Evolutionary conservation across 2,113 vertebrate species (phyloP), one percentile per base, ranked within the genome.

Genomic region (Sminthopsis crassicaudata): DNA sequence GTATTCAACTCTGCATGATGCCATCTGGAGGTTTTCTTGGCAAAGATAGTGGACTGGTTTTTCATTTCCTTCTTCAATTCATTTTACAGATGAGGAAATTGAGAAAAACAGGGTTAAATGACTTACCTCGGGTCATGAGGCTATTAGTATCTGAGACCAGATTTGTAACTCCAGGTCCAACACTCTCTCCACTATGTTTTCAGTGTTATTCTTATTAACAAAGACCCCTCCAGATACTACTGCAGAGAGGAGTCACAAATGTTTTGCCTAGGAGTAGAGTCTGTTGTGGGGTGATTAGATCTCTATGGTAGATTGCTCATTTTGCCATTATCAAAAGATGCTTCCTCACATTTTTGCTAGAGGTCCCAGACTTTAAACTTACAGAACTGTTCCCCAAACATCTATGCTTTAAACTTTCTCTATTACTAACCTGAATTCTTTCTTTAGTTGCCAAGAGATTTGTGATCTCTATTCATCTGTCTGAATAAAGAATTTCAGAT

Each of bases 391-490:
- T 27, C 50, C 46, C 52, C 89, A 60, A 53, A 53, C 46, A 53
- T n/a, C 52, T 25, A 53, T 91, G 23, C 23, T 46, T 36, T 52
- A 89, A 50, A 24, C 53, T 93, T 94, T 95, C 53, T 93, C 50
- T 91, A 54, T 48, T 92, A 84, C 42, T 93, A 36, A 25, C n/a
- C 93, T 89, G 36, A 95, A 94, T 91, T 90, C 90, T 94, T 55
- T 26, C 55, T 95, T 93, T 50, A 53, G 50, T 93, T 96, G 92
- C 90, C 92, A 97, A 93, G 67, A 91, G 57, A 76, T 46, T 92
- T 76, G 55, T 93, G 90, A 46, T 91, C 67, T 93, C 24, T 27
- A 95, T 90, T 93, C 50, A 55, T 93, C 57, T 97, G 52, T 96
- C 95, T 93, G 90, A 90, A 90, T 53, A 84, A 57, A 53, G 11